Evolutionary conservation across 2,888 invertebrate genomes (phyloP).

Genomic region (Cerastis rubricosa): DNA sequence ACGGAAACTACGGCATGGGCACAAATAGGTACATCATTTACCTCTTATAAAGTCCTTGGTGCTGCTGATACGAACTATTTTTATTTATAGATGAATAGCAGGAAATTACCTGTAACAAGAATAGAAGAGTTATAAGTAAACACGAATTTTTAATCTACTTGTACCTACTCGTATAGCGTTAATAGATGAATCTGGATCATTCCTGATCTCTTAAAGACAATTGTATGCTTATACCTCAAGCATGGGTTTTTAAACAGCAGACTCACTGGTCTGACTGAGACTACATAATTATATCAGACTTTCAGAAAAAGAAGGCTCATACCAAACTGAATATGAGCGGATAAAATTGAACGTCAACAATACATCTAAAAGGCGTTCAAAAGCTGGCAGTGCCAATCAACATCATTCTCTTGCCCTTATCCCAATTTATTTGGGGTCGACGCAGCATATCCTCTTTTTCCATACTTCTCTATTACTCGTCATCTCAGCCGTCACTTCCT

Average conservation of each 20-base stretch:
- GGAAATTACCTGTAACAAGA: conserved; percentile 60
- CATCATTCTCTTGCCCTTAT: too few species aligned
- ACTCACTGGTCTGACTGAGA: too few species aligned
- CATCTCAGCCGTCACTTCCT: too few species aligned
- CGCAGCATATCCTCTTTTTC: too few species aligned
- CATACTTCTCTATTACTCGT: too few species aligned
- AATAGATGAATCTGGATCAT: neutral
- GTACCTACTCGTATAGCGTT: neutral
- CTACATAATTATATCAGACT: neutral
- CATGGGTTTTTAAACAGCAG: neutral
- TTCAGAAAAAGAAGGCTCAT: too few species aligned
- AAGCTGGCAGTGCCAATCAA: too few species aligned
- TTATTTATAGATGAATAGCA: conserved; percentile 5
- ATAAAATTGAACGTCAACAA: too few species aligned
- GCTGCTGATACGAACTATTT: conserved; percentile 1
- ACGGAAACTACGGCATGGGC: conserved; percentile 44
- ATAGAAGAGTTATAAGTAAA: conserved; percentile 29
- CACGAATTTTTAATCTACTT: neutral
- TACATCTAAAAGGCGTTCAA: neutral
- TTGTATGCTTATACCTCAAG: neutral
- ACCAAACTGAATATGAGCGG: too few species aligned
- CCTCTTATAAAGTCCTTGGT: conserved; percentile 33
- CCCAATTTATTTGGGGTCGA: too few species aligned
- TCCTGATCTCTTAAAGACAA: neutral
- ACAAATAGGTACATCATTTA: conserved; percentile 50